Conservation (phyloP, 2,888 invertebrate species). For the Anarsia innoxiella region DNA sequence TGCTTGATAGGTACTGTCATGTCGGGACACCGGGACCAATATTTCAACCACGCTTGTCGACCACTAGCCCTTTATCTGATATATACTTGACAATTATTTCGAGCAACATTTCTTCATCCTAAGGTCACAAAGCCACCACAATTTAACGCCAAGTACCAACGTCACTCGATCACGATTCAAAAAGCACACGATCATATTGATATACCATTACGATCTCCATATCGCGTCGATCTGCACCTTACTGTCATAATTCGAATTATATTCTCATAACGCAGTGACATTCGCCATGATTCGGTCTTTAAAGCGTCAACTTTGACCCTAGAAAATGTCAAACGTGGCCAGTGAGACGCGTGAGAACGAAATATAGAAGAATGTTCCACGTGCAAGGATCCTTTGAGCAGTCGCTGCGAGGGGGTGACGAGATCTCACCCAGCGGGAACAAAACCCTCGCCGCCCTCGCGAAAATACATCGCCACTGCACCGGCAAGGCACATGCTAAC, state of each 20-base stretch:
- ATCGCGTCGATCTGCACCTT: constrained; percentile 52
- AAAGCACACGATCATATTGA: constrained; percentile 31
- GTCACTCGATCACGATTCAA: constrained; percentile 40
- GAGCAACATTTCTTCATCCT: too few relatives aligned
- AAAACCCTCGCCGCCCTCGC: constrained; percentile 71
- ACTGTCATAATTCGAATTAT: constrained; percentile 41
- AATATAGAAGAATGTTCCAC: constrained; percentile 64
- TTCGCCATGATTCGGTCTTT: constrained; percentile 46
- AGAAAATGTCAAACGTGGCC: constrained; percentile 48
- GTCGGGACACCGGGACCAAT: too few relatives aligned
- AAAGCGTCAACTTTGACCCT: constrained; percentile 44
- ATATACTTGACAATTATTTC: too few relatives aligned
- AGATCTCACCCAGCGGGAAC: constrained; percentile 60
- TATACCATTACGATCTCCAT: constrained; percentile 30
- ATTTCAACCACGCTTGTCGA: too few relatives aligned
- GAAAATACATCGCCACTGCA: constrained; percentile 82
- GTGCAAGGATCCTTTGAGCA: constrained; percentile 75
- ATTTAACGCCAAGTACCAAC: too few relatives aligned
- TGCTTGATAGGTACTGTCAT: constrained; percentile 12
- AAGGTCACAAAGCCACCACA: too few relatives aligned
- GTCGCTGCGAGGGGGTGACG: constrained; percentile 72
- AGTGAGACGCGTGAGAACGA: constrained; percentile 38
- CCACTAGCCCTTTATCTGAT: too few relatives aligned
- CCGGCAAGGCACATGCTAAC: constrained; percentile 84
- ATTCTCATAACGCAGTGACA: constrained; percentile 54